Evolutionary conservation across 1,140 invertebrate genomes (phyloP).

Genomic region (Teleogryllus occipitalis): DNA sequence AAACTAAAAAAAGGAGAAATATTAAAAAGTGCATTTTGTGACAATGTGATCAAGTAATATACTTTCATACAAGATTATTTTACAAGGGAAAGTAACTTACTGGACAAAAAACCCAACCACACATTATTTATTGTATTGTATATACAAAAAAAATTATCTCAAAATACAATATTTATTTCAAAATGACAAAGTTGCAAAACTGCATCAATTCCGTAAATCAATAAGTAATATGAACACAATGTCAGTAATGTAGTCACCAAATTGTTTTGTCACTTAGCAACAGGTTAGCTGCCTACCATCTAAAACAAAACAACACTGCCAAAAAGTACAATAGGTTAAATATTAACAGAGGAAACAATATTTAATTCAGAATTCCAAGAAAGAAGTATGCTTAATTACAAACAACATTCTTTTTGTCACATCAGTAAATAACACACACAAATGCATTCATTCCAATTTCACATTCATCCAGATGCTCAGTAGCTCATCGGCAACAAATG

Average conservation of each 20-base stretch:
- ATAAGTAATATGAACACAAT: conserved; percentile 19
- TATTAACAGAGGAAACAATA: conserved; percentile 18
- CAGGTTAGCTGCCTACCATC: conserved; percentile 16
- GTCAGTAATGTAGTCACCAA: conserved; percentile 13
- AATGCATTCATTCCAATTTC: conserved; percentile 13
- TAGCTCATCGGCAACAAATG: conserved; percentile 11
- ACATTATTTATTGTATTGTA: conserved; percentile 14
- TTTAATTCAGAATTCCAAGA: conserved; percentile 19
- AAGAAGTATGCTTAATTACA: conserved; percentile 20
- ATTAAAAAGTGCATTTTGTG: conserved; percentile 15
- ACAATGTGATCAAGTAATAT: conserved; percentile 15
- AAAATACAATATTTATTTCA: conserved; percentile 18
- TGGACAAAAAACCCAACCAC: conserved; percentile 15
- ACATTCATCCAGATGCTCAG: conserved; percentile 6
- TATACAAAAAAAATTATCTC: conserved; percentile 18
- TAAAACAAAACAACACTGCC: conserved; percentile 16
- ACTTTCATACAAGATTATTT: conserved; percentile 19
- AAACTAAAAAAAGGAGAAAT: conserved; percentile 11
- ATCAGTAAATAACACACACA: conserved; percentile 14
- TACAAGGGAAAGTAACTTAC: conserved; percentile 15
- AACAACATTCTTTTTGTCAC: conserved; percentile 14
- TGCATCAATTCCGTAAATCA: conserved; percentile 16
- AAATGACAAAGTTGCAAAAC: conserved; percentile 19
- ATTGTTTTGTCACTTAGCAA: conserved; percentile 18
- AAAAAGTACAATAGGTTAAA: conserved; percentile 17